Base-by-base conservation (phyloP, 1,140 invertebrate species). In the Drosophila ananassae region DNA sequence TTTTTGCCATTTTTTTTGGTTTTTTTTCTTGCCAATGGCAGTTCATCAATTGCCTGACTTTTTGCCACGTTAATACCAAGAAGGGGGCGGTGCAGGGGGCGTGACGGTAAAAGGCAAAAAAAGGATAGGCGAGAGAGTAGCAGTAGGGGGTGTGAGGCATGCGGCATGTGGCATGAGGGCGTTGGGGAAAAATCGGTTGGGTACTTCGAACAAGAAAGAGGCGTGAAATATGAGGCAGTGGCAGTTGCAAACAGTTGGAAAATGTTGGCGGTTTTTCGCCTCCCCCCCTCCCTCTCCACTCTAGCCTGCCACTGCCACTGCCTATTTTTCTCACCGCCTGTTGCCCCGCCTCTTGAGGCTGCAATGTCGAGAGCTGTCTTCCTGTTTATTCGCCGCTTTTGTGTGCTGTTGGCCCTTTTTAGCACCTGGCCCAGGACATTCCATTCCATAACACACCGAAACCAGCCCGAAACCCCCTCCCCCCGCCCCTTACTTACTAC, bases 11-110 rank as follows among this genome's bases (percentile, higher is more conserved):
- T 69, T 51, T 30, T 22, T 4, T 1, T 21, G 21, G 25, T 51
- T 32, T 53, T 32, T 61, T 41, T 57, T 10, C 22, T 7, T 24
- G 10, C 13, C 51, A 22, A 5, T 54, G 63, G 32, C 67, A 46
- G 67, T 71, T 69, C 52, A 71, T 71, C 63, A 69, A 71, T 69
- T 71, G 66, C n/a, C 66, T 37, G 54, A 72, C 68, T 72, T 69
- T 71, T 52, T 47, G 68, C 68, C 67, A 72, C 8, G 47, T 72
- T 71, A 71, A 71, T 47, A 24, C 66, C 37, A 50, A 46, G 21
- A 34, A 24, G 12, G 2, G 2, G 13, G 17, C 9, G 3, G 34
- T n/a, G 9, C 1, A 10, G 9, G 32, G 9, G 8, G 32, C 32
- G 32, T 32, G 32, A 9, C 2, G 32, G 32, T 28, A 28, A 28